phyloP scores from a whole-genome alignment of 2,888 invertebrate species.

The Philaethria dido region DNA sequence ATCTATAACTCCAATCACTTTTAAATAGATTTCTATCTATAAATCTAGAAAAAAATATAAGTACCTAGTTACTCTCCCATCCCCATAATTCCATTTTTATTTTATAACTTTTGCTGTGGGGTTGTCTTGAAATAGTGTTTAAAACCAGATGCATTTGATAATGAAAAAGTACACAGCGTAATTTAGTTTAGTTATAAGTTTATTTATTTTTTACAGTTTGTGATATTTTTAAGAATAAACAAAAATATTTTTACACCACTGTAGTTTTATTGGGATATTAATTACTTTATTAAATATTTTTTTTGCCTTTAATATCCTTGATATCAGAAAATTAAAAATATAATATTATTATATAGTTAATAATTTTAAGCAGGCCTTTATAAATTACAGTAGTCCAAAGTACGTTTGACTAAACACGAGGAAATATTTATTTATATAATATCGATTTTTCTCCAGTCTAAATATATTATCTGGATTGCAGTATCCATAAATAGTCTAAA shows the following conservation, averaged over 20 bases:
- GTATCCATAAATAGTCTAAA: no score
- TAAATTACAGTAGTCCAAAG: no score
- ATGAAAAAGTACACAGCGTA: conserved; percentile 81
- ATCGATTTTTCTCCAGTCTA: no score
- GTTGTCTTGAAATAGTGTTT: conserved; percentile 37
- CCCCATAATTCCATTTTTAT: conserved; percentile 2
- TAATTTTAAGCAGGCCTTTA: no score
- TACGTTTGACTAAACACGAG: no score
- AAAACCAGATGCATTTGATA: conserved; percentile 83
- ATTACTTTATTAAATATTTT: no score
- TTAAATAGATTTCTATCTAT: background rate
- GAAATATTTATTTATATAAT: no score
- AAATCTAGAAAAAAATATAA: background rate
- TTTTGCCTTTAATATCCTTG: no score
- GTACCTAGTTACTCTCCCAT: background rate
- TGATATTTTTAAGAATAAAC: conserved; percentile 73
- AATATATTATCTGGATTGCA: no score
- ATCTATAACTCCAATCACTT: background rate
- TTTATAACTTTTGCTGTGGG: conserved; percentile 53
- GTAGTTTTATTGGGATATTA: background rate
- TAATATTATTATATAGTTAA: no score
- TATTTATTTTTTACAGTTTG: conserved; percentile 67
- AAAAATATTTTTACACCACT: conserved; percentile 56
- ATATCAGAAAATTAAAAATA: no score
- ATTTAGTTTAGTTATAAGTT: conserved; percentile 60